A percentile compares a stretch with the other conserved stretches of the same genome.
phyloP scores from a whole-genome alignment of 2,113 vertebrate species.

The Montifringilla adamsi region DNA sequence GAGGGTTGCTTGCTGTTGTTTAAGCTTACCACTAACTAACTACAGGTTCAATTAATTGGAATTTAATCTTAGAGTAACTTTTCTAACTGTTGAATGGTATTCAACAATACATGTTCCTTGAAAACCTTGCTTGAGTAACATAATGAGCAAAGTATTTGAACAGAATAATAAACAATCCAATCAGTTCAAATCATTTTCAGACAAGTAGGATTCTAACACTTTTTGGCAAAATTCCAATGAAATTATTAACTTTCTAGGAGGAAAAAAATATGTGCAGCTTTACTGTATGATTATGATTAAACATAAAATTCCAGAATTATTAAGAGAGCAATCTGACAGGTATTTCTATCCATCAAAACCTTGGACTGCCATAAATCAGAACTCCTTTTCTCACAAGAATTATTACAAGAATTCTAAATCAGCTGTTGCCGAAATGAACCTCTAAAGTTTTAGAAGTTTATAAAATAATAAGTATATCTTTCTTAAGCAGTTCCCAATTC shows the following conservation, averaged over 20 bases:
- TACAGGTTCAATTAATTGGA: background rate
- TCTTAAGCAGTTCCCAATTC: background rate
- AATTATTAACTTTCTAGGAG: background rate
- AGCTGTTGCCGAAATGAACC: background rate
- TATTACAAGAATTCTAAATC: background rate
- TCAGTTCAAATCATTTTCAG: background rate
- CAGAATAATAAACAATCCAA: background rate
- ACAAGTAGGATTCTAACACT: background rate
- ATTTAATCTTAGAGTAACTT: background rate
- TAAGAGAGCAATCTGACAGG: background rate
- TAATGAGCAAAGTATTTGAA: background rate
- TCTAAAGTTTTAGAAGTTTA: background rate
- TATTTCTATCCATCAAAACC: conserved; percentile 13
- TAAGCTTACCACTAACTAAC: background rate
- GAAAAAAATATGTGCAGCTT: background rate
- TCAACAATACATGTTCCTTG: background rate
- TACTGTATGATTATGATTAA: background rate
- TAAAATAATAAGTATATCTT: background rate
- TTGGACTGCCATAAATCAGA: background rate
- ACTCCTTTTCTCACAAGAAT: background rate
- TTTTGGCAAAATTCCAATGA: background rate
- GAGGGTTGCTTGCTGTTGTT: background rate
- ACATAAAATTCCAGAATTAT: background rate
- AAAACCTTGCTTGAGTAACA: background rate
- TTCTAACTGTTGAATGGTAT: background rate